Evolutionary conservation across 2,113 vertebrate species (phyloP).

Genomic region (Corythornis cristatus): DNA sequence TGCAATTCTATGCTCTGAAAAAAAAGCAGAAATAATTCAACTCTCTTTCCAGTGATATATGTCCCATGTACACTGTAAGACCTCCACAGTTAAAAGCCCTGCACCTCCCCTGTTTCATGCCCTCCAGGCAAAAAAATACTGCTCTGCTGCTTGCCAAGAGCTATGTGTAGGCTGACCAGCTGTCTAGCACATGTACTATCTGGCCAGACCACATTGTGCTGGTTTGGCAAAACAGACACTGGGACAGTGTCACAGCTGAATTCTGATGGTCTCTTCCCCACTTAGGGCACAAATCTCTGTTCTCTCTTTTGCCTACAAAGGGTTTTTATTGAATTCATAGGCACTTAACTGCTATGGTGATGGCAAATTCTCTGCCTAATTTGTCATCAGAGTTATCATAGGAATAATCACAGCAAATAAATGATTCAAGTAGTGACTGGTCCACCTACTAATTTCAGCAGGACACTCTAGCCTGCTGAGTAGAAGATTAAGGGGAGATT

Average conservation of each 20-base stretch:
- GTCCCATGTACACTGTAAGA: neutral
- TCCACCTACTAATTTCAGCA: neutral
- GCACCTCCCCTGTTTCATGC: neutral
- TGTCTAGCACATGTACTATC: neutral
- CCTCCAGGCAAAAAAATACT: neutral
- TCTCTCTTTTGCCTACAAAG: neutral
- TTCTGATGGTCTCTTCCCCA: neutral
- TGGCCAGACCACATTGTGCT: neutral
- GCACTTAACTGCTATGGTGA: rapidly evolving
- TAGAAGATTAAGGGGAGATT: neutral
- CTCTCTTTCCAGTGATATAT: neutral
- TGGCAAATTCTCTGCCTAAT: neutral
- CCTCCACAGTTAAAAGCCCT: neutral
- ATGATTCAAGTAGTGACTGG: neutral
- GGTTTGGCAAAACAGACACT: neutral
- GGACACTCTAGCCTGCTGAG: neutral
- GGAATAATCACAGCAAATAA: neutral
- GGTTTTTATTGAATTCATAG: neutral
- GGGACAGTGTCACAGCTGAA: neutral
- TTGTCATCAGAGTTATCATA: neutral
- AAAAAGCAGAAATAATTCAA: neutral
- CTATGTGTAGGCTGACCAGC: neutral
- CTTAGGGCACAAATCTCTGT: neutral
- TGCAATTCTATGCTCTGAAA: neutral
- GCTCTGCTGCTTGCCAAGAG: neutral